phyloP scores from a whole-genome alignment of 2,113 vertebrate genomes.

The Vulpes vulpes region DNA sequence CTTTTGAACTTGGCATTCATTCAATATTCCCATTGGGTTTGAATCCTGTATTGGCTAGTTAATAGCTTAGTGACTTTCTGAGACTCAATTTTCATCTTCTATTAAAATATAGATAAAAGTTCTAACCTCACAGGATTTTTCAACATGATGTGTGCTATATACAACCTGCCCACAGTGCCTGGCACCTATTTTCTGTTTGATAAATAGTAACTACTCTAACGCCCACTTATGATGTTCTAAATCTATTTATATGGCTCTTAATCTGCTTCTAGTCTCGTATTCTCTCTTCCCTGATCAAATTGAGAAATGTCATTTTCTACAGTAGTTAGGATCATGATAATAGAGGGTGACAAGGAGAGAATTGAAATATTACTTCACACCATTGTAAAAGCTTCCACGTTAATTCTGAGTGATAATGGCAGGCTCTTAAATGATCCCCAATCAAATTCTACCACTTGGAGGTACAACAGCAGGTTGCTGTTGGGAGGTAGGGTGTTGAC shows the following conservation, averaged over 20 bases:
- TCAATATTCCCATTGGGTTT: neutral
- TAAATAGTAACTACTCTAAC: conserved; percentile 10
- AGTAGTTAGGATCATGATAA: neutral
- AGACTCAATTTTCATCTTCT: conserved; percentile 63
- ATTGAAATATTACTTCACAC: conserved; percentile 34
- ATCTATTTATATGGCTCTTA: conserved; percentile 54
- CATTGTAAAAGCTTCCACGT: conserved; percentile 10
- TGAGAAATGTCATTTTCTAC: conserved; percentile 33
- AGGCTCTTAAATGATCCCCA: neutral
- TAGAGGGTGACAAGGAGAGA: neutral
- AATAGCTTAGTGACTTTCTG: neutral
- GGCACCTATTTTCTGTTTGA: conserved; percentile 1
- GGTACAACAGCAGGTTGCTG: neutral
- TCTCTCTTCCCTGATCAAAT: conserved; percentile 51
- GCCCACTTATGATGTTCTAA: neutral
- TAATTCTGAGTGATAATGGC: conserved; percentile 45
- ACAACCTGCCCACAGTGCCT: neutral
- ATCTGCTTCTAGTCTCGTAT: neutral
- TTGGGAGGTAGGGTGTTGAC: neutral
- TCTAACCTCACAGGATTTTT: conserved; percentile 9
- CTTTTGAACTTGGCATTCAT: neutral
- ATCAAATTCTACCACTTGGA: conserved; percentile 41
- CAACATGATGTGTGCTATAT: neutral
- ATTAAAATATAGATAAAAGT: conserved; percentile 36
- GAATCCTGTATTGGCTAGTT: neutral